These are phyloP conservation scores for Aphaenogaster rudis DNA, from an alignment of 1,140 invertebrate species.

Conservation along the genomic window DNA sequence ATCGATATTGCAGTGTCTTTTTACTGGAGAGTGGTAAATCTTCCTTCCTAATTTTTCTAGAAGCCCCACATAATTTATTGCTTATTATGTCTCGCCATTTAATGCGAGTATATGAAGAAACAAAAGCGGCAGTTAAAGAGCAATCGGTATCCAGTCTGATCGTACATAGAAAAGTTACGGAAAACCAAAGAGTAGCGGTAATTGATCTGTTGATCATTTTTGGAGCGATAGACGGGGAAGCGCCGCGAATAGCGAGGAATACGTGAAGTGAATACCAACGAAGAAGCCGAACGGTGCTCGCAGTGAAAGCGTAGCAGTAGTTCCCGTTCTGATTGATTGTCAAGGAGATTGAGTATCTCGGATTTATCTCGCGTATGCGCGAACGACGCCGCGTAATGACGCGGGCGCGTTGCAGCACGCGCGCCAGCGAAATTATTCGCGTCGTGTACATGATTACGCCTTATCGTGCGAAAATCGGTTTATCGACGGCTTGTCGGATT, in stretches of 20 bases:
- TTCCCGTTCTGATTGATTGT: conserved; percentile 69
- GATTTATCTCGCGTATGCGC: conserved; percentile 64
- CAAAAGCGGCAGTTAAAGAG: conserved; percentile 32
- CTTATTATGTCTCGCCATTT: conserved; percentile 31
- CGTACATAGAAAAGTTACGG: conserved; percentile 49
- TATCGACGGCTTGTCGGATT: conserved; percentile 47
- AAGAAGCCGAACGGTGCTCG: conserved; percentile 11
- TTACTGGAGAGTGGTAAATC: conserved; percentile 18
- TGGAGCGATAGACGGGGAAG: conserved; percentile 36
- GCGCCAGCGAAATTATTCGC: conserved; percentile 54
- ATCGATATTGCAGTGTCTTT: conserved; percentile 27
- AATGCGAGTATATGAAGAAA: conserved; percentile 6
- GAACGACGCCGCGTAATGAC: conserved; percentile 61
- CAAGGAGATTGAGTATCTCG: conserved; percentile 68
- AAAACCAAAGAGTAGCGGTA: conserved; percentile 67
- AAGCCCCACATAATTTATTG: conserved; percentile 4
- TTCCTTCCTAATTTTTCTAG: not conserved
- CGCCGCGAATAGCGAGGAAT: not conserved
- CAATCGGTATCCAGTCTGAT: not conserved
- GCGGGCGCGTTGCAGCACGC: conserved; percentile 20
- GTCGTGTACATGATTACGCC: conserved; percentile 31
- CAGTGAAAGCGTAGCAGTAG: conserved; percentile 69
- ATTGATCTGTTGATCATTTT: conserved; percentile 53
- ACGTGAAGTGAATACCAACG: not conserved
- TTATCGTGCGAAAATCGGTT: conserved; percentile 60